phyloP scores from a whole-genome alignment of 2,888 invertebrate genomes.

The Cancer borealis region DNA sequence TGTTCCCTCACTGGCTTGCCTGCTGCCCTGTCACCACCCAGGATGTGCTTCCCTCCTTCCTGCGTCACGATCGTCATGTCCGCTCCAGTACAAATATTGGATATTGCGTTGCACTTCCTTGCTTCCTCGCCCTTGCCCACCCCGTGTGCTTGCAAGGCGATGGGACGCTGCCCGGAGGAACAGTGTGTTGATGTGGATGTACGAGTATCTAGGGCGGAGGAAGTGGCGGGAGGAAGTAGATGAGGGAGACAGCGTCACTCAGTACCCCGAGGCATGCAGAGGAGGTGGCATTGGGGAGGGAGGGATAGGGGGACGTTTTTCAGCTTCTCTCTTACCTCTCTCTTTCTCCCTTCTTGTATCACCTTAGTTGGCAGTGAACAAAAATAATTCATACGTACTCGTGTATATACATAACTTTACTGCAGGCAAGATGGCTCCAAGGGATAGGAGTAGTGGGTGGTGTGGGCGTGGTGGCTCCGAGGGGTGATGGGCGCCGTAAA shows the following conservation, averaged over 20 bases:
- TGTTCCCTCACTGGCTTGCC: neutral
- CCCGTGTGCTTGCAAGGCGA: neutral
- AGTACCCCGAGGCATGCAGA: neutral
- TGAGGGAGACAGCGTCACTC: neutral
- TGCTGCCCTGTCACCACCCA: neutral
- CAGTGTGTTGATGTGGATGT: neutral
- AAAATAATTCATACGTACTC: neutral
- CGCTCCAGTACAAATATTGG: neutral
- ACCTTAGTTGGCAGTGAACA: neutral
- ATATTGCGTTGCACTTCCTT: neutral
- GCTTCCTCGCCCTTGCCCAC: neutral
- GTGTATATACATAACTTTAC: neutral
- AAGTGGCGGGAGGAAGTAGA: neutral
- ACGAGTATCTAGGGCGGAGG: neutral
- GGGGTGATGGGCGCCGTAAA: neutral
- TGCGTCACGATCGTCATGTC: slow-evolving; percentile 5
- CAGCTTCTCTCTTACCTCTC: neutral
- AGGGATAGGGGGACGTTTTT: neutral
- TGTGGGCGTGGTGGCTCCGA: neutral
- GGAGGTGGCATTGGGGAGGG: neutral
- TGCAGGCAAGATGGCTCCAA: neutral
- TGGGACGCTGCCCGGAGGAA: neutral
- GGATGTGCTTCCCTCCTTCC: neutral
- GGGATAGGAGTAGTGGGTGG: neutral
- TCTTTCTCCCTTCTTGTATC: neutral